Evolutionary conservation across 2,797 vertebrate genomes (phyloP).

Genomic region (Coilia nasus): DNA sequence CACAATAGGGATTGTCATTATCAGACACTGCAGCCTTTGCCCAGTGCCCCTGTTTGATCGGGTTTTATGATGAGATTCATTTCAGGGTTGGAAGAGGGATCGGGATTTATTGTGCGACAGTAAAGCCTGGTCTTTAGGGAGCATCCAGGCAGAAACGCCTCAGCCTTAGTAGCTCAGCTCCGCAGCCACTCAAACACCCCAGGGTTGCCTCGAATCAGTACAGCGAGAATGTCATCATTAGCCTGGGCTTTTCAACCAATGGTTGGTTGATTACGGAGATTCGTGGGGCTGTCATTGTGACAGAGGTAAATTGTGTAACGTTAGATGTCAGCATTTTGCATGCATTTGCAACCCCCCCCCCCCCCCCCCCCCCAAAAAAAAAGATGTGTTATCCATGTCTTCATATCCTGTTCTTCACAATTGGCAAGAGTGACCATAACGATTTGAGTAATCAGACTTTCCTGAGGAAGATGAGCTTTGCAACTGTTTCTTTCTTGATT

Average conservation of each 20-base stretch:
- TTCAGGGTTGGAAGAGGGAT: background rate
- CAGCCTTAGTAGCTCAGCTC: background rate
- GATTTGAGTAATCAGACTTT: background rate
- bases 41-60: background rate
- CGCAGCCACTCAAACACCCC: background rate
- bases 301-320: background rate
- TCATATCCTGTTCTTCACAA: background rate
- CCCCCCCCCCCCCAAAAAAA: background rate
- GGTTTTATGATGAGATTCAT: background rate
- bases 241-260: background rate
- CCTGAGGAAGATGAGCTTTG: background rate
- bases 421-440: background rate
- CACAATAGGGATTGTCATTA: background rate
- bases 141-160: background rate
- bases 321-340: background rate
- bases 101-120: background rate
- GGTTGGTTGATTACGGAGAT: background rate
- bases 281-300: background rate
- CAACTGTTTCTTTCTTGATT: background rate
- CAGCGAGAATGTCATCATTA: conserved; percentile 17
- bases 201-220: conserved; percentile 1
- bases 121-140: background rate
- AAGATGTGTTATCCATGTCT: background rate
- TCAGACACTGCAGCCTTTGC: background rate
- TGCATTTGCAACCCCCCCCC: background rate